phyloP scores from a whole-genome alignment of 2,797 vertebrate genomes.

The Petrocephalus sullivani region DNA sequence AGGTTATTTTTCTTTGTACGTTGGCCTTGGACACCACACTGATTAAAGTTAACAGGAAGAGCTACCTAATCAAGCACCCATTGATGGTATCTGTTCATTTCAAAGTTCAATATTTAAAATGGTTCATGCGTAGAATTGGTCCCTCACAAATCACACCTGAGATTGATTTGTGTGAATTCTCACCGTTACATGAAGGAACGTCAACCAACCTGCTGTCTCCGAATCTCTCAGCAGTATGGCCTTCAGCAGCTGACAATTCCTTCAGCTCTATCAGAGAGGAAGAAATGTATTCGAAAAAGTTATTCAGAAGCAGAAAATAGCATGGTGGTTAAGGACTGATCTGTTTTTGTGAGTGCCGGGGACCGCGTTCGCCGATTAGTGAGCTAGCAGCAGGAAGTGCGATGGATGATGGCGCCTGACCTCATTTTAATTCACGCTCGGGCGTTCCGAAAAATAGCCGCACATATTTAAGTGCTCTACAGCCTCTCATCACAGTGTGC shows the following conservation, averaged over 20 bases:
- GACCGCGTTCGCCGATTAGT: neutral
- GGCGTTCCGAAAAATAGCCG: neutral
- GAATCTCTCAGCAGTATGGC: neutral
- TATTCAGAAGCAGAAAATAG: neutral
- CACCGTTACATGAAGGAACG: neutral
- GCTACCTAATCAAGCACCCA: neutral
- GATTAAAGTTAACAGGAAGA: neutral
- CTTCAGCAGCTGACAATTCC: neutral
- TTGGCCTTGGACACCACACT: neutral
- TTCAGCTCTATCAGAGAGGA: neutral
- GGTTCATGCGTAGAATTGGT: neutral
- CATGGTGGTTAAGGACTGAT: neutral
- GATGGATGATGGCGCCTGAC: neutral
- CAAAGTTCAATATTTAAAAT: neutral
- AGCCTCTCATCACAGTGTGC: neutral
- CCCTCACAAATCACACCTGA: neutral
- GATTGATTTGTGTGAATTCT: neutral
- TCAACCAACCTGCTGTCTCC: neutral
- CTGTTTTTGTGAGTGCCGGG: neutral
- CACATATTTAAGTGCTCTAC: neutral
- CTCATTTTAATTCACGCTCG: neutral
- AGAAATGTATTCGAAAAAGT: neutral
- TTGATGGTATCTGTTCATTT: neutral
- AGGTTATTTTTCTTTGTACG: neutral
- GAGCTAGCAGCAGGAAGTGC: neutral